Conservation (phyloP, 2,113 vertebrate genomes). For the Tragulus kanchil region DNA sequence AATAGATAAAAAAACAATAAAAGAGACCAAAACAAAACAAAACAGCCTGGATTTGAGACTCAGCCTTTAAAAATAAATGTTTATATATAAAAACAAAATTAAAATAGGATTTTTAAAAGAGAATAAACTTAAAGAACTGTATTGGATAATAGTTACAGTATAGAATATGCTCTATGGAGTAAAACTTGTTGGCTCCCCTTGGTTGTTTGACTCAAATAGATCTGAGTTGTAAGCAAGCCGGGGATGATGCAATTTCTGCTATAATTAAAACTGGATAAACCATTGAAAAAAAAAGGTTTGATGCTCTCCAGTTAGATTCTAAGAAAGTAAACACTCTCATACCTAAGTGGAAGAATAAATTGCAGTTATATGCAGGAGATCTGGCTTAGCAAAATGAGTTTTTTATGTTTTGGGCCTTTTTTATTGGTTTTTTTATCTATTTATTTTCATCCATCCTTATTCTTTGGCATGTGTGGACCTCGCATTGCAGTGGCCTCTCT, state of each 20-base stretch:
- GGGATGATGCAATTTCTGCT: constrained; percentile 12
- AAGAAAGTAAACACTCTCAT: neutral
- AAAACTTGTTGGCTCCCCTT: neutral
- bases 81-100: constrained; percentile 35
- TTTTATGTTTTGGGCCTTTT: neutral
- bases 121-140: neutral
- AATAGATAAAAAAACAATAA: too few relatives aligned
- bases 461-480: too few relatives aligned
- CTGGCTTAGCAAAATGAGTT: constrained; percentile 15
- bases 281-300: neutral
- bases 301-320: neutral
- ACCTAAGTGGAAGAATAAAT: neutral
- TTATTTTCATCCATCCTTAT: too few relatives aligned
- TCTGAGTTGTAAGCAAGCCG: neutral
- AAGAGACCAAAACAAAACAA: too few relatives aligned
- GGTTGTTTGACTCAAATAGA: neutral
- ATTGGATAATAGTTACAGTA: neutral
- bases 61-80: constrained; percentile 50
- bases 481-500: too few relatives aligned
- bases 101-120: neutral
- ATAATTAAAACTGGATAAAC: constrained; percentile 18
- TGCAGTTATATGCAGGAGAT: neutral
- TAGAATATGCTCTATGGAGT: neutral
- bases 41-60: neutral
- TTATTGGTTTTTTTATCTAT: too few relatives aligned